Evolutionary conservation across 1,140 invertebrate genomes (phyloP).

Genomic region (Piezodorus guildinii): DNA sequence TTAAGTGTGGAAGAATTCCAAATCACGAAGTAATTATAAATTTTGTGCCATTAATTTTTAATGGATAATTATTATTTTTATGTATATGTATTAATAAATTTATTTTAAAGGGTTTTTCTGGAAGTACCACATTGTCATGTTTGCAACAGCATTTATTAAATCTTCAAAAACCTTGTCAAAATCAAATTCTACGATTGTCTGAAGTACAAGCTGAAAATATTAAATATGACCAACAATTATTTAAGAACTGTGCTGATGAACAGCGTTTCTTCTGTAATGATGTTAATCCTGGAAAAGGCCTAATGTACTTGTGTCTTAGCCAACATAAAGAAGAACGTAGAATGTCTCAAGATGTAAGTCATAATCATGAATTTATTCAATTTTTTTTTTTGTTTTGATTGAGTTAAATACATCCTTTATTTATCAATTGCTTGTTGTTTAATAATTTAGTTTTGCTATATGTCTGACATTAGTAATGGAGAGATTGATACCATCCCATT

Average conservation of each 20-base stretch:
- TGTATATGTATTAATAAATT: not conserved
- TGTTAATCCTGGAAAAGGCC: conserved; percentile 55
- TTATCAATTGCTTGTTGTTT: no score
- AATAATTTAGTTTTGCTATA: no score
- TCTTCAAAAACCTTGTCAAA: conserved; percentile 51
- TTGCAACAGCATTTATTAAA: conserved; percentile 52
- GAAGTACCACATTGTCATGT: conserved; percentile 38
- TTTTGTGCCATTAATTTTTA: not conserved
- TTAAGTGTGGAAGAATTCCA: conserved; percentile 7
- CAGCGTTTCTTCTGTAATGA: conserved; percentile 57
- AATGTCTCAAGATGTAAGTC: conserved; percentile 21
- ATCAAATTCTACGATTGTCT: conserved; percentile 68
- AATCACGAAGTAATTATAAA: not conserved
- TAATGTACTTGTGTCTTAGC: conserved; percentile 86
- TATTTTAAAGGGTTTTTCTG: not conserved
- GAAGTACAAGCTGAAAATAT: conserved; percentile 88
- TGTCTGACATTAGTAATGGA: no score
- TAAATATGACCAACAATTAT: conserved; percentile 66
- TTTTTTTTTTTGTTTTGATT: no score
- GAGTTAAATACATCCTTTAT: no score
- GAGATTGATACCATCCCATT: no score
- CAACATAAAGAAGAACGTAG: conserved; percentile 45
- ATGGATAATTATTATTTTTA: not conserved
- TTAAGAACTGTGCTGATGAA: conserved; percentile 59
- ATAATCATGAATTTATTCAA: no score